phyloP scores from a whole-genome alignment of 2,113 vertebrate genomes.

The Tupaia tana region DNA sequence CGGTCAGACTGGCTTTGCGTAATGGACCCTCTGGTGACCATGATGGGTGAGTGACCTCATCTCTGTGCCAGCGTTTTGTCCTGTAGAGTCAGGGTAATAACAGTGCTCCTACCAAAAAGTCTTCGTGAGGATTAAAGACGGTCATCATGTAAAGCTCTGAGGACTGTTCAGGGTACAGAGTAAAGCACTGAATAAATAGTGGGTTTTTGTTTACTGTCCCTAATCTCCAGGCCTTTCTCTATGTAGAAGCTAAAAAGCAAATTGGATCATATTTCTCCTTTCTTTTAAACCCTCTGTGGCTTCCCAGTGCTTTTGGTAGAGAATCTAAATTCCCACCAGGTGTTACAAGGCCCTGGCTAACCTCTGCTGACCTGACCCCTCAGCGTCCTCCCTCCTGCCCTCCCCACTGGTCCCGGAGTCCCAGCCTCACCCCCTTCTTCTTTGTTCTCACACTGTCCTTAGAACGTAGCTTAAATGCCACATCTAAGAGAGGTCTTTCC shows the following conservation, averaged over 20 bases:
- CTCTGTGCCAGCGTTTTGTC: constrained; percentile 10
- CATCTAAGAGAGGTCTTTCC: not conserved
- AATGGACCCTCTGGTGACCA: not conserved
- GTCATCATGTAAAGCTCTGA: not conserved
- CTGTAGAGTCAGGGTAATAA: not conserved
- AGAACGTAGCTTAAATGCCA: not conserved
- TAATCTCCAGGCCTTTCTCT: not conserved
- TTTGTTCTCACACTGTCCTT: not conserved
- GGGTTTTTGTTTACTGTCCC: constrained; percentile 23
- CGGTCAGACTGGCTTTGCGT: constrained; percentile 6
- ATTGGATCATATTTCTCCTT: not conserved
- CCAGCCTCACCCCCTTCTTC: not conserved
- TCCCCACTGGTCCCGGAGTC: not conserved
- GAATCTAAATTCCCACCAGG: not conserved
- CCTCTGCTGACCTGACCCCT: not conserved
- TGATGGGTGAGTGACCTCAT: not conserved
- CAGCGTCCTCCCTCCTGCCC: not conserved
- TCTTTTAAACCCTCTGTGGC: not conserved
- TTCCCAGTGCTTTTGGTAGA: constrained; percentile 39
- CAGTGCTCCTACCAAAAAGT: not conserved
- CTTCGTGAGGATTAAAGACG: constrained; percentile 42
- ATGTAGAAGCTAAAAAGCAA: not conserved
- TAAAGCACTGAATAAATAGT: constrained; percentile 38
- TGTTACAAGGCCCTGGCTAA: not conserved
- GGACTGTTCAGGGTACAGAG: not conserved